Percentiles rank a stretch among this genome's conserved stretches.
These are phyloP conservation scores for Hippoglossus stenolepis DNA, from an alignment of 2,113 vertebrate species.

Conservation along the genomic window DNA sequence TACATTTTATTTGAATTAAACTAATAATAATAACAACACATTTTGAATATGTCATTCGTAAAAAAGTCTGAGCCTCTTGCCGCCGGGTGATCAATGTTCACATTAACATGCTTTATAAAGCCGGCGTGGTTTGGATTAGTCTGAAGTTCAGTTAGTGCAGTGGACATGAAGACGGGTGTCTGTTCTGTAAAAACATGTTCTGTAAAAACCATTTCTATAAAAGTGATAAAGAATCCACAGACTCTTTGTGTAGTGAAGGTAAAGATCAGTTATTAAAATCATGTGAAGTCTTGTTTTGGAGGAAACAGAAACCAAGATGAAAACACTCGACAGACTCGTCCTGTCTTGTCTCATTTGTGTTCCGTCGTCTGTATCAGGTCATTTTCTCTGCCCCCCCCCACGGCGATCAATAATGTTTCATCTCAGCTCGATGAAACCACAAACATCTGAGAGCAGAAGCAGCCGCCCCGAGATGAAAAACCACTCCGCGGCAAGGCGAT, in stretches of 20 bases:
- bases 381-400: constrained; percentile 12
- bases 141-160: too few relatives aligned
- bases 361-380: neutral
- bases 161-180: neutral
- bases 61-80: too few relatives aligned
- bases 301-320: neutral
- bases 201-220: too few relatives aligned
- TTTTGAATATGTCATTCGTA: too few relatives aligned
- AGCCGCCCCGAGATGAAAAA: neutral
- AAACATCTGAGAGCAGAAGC: constrained; percentile 35
- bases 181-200: too few relatives aligned
- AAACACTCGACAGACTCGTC: neutral
- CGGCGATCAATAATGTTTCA: constrained; percentile 47
- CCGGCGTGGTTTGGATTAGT: too few relatives aligned
- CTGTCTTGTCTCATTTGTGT: neutral
- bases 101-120: too few relatives aligned
- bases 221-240: too few relatives aligned
- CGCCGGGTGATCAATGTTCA: too few relatives aligned
- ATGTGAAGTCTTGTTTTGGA: neutral
- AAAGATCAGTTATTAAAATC: neutral
- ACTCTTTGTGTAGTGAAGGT: neutral
- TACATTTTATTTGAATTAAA: too few relatives aligned
- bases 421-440: constrained; percentile 26
- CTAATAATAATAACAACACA: too few relatives aligned
- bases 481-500: constrained; percentile 18